Evolutionary conservation across 2,888 invertebrate genomes (phyloP), one percentile per base, ranked within the genome.

Genomic region (Ceriagrion tenellum): DNA sequence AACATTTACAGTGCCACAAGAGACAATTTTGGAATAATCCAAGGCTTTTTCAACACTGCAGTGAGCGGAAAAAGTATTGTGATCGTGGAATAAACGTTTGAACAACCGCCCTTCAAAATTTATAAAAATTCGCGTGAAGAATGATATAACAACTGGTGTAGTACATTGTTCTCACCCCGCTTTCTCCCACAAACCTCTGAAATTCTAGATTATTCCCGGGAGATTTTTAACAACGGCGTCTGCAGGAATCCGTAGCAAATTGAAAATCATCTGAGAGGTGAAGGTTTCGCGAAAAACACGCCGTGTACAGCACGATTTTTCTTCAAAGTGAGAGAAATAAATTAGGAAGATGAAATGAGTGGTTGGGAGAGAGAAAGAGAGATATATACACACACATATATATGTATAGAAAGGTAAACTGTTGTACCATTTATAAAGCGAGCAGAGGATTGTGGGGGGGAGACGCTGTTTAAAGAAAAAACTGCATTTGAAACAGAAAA

Each of bases 401-500:
- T n/a, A n/a, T n/a, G n/a, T 18, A 69, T 26, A 69, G n/a, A n/a
- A n/a, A n/a, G 69, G n/a, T 18, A 69, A 81, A 81, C 81, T 81
- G n/a, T 81, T 81, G 30, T 81, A 35, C 35, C 35, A 35, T 81
- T 35, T 35, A 81, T 81, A 18, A 81, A 81, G 81, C 6, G 30
- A 0, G 10, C 1, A 69, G 8, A 47, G 47, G 47, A 47, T 47
- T 47, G 47, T 4, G 8, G 8, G 8, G 8, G n/a, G 26, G 69
- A 20, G 12, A 20, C 26, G 69, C 0, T 12, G 35, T 23, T 81
- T 16, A 81, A 74, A 74, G 20, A 12, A 81, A 81, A 35, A 81
- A 81, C 35, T 81, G 81, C 81, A 81, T 35, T 81, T 81, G 81
- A 81, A 81, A 81, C 81, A 81, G 81, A 81, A 81, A 35, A 81